These are phyloP conservation scores for Catalaphyllia jardinei DNA, from an alignment of 64 coral and sea anemone species.

Conservation along the genomic window DNA sequence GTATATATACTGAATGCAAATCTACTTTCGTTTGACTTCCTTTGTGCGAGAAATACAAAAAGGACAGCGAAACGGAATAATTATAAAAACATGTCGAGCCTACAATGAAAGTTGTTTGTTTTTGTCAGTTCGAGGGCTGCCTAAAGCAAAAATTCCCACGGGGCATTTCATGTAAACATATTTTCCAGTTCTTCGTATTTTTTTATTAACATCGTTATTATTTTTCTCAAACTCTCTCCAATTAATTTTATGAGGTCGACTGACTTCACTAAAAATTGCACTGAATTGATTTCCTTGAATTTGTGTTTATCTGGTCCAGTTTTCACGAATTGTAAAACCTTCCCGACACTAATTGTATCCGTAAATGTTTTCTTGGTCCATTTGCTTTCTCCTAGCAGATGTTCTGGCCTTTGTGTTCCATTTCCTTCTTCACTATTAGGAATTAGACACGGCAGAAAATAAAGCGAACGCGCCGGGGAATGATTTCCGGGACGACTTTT, in stretches of 20 bases:
- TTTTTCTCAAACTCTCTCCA: not conserved
- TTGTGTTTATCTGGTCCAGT: not conserved
- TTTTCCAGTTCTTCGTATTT: not conserved
- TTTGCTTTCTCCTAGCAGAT: slow-evolving; percentile 24
- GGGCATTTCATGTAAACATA: not conserved
- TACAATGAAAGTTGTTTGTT: slow-evolving; percentile 41
- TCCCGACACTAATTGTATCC: slow-evolving; percentile 11
- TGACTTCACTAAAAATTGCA: not conserved
- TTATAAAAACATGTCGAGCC: not conserved
- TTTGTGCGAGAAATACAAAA: slow-evolving; percentile 34
- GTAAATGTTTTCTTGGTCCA: slow-evolving; percentile 24
- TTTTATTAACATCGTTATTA: not conserved
- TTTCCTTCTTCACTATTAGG: slow-evolving; percentile 34
- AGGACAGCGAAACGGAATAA: slow-evolving; percentile 27
- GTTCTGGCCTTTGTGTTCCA: slow-evolving; percentile 21
- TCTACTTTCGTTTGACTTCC: slow-evolving; percentile 32
- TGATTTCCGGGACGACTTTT: not conserved
- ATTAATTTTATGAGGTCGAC: not conserved
- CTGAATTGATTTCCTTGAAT: not conserved
- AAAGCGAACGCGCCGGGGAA: not conserved
- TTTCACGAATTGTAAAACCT: not conserved
- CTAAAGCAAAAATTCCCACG: slow-evolving; percentile 23
- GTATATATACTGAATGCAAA: slow-evolving; percentile 23
- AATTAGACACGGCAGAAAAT: slow-evolving; percentile 16
- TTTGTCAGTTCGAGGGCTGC: slow-evolving; percentile 24